Base-by-base conservation (phyloP, 2,888 invertebrate species). In the Andricus quercusramuli region DNA sequence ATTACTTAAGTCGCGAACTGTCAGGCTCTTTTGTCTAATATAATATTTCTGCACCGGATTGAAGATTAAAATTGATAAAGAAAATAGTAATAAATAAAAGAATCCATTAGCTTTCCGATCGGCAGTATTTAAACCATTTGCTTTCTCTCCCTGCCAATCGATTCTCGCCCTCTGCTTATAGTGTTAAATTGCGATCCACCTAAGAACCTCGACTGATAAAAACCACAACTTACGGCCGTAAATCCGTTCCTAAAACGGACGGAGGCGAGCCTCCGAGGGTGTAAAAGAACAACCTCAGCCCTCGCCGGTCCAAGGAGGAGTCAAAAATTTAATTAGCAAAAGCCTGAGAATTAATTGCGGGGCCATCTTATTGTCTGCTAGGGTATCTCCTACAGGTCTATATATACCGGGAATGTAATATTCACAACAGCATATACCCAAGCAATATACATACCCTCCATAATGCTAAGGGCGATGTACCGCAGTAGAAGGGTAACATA, bases 281-380 rank as follows among this genome's bases (percentile, higher is more conserved):
- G 41, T 59, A 59, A 59, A 59, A 59, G 56, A 59, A 59, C n/a
- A 59, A 22, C 59, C 59, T 59, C 0, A 29, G 64, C 29, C 64
- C 64, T 64, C 47, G 2, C 22, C 5, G n/a, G 22, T 70, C 20
- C 56, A 64, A 83, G 85, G 81, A 79, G 83, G 78, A 82, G 88
- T 86, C 86, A 91, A 92, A 92, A 91, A 91, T 92, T 92, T 92
- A 92, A 92, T 92, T 92, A 92, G 92, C 90, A 89, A 88, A 89
- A 89, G 88, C 89, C 85, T 86, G 90, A 90, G 89, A 92, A 92
- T 92, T 92, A 92, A 92, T 92, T 91, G 91, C 89, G 85, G 86
- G 87, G 88, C 87, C 88, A 89, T 90, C 89, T 91, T 90, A 90
- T 91, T 90, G 91, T 91, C 74, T 74, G 56, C n/a, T 32, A 11